Evolutionary conservation across 2,888 invertebrate species (phyloP), one percentile per base, ranked within the genome.

Genomic region (Meandrusa payeni): DNA sequence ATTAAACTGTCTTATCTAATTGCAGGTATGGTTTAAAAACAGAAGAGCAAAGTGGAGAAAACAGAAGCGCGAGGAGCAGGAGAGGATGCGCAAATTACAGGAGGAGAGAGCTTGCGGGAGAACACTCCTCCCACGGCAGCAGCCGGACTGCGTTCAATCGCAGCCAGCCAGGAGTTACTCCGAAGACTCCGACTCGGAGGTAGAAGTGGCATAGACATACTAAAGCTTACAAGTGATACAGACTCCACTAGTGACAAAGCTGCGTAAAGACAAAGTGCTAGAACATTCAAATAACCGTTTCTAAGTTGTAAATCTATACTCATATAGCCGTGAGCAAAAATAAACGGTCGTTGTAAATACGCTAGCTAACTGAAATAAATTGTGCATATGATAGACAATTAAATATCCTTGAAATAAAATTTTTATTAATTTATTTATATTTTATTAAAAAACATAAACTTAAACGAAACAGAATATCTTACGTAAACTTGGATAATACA

Each of bases 21-120:
- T 88, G 86, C 88, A 97, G 97, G 97, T 97, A 5, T 97, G 97
- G 97, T 97, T 97, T 83, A 97, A 97, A 83, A 97, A 97, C 76
- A 91, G 97, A 10, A 90, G 97, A 23, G 97, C 97, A 57, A 98
- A 97, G 88, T 97, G 97, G 97, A 92, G 97, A 56, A 97, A 97
- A 69, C 97, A 97, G 74, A 97, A 97, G 74, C 92, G 97, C 1
- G 97, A 94, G 72, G 93, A 95, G 73, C 93, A 95, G 77, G 94
- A 95, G 77, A 86, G 95, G 46, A 85, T 95, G 57, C 90, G 95
- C 46, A 94, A 95, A 77, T 75, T 95, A 48, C 95, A 95, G 69
- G 93, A 95, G 75, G 95, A 95, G 71, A 91, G 94, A 50, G 70
- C 72, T 4, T 82, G 82, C 54, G 87, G 86, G 7, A 76, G 86